These are phyloP conservation scores for Ferrisia virgata DNA, from an alignment of 2,888 invertebrate genomes.

Conservation along the genomic window DNA sequence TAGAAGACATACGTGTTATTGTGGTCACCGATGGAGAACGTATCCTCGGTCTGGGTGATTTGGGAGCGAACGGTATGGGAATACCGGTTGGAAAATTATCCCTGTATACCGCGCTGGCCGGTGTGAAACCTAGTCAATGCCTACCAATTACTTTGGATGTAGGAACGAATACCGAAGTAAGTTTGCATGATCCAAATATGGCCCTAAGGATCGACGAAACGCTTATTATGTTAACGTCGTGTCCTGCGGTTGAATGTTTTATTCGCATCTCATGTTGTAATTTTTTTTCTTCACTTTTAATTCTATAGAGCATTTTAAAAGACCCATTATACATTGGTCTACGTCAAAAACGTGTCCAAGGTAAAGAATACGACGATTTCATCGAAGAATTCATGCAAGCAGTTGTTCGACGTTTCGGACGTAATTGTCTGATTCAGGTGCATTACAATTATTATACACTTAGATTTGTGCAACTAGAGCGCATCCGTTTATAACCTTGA, in stretches of 20 bases:
- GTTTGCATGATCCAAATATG: constrained; percentile 37
- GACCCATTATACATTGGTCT: constrained; percentile 96
- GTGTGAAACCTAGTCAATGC: constrained; percentile 92
- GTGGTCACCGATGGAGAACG: constrained; percentile 98
- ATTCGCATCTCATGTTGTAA: too few species aligned
- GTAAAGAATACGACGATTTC: constrained; percentile 84
- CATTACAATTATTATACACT: not conserved
- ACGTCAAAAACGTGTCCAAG: constrained; percentile 77
- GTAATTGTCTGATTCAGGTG: constrained; percentile 75
- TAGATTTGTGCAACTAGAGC: not conserved
- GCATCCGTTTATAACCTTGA: not conserved
- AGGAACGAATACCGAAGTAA: constrained; percentile 63
- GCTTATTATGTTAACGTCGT: too few species aligned
- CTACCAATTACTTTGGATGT: constrained; percentile 86
- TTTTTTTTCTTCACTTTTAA: not conserved
- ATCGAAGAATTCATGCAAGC: constrained; percentile 97
- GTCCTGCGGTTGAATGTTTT: too few species aligned
- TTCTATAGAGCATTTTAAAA: constrained; percentile 69
- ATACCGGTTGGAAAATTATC: constrained; percentile 97
- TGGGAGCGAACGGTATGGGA: constrained; percentile 98
- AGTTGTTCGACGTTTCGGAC: constrained; percentile 77
- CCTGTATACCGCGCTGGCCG: constrained; percentile 94
- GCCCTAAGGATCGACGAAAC: not conserved
- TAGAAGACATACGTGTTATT: constrained; percentile 78
- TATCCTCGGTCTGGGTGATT: constrained; percentile 93